A percentile compares a stretch with the other conserved stretches of the same genome.
These are phyloP conservation scores for Cephus runcator DNA, from an alignment of 2,888 invertebrate genomes.

Conservation along the genomic window DNA sequence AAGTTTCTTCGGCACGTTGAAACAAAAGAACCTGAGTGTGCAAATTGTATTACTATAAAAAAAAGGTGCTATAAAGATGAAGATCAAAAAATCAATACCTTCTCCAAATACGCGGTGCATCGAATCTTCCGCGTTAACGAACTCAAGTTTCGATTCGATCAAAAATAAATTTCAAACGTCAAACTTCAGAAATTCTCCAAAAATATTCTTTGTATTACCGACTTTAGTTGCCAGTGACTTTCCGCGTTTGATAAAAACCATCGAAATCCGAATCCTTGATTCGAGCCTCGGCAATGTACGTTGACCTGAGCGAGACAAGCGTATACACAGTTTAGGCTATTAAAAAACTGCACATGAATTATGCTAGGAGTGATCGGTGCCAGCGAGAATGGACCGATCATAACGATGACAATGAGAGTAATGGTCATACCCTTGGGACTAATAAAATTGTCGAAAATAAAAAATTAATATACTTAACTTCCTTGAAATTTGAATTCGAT, in stretches of 20 bases:
- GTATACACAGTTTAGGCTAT: neutral
- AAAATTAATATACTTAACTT: neutral
- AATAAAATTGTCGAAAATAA: neutral
- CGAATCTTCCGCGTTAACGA: neutral
- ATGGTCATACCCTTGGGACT: neutral
- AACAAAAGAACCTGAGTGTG: neutral
- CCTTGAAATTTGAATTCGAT: neutral
- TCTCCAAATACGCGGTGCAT: neutral
- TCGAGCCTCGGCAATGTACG: conserved; percentile 27
- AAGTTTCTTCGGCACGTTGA: neutral
- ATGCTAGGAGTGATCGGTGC: neutral
- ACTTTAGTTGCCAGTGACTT: neutral
- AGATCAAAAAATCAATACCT: neutral
- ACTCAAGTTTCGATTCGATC: neutral
- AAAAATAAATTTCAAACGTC: neutral
- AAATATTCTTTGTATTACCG: neutral
- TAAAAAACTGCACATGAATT: neutral
- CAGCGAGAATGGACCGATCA: neutral
- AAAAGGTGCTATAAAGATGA: neutral
- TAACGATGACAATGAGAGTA: neutral
- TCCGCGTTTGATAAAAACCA: neutral
- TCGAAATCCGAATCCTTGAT: conserved; percentile 4
- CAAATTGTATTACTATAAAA: neutral
- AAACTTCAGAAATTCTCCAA: neutral
- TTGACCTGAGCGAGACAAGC: conserved; percentile 7